Evolutionary conservation across 1,140 invertebrate species (phyloP).

Genomic region (Lordiphosa clarofinis): DNA sequence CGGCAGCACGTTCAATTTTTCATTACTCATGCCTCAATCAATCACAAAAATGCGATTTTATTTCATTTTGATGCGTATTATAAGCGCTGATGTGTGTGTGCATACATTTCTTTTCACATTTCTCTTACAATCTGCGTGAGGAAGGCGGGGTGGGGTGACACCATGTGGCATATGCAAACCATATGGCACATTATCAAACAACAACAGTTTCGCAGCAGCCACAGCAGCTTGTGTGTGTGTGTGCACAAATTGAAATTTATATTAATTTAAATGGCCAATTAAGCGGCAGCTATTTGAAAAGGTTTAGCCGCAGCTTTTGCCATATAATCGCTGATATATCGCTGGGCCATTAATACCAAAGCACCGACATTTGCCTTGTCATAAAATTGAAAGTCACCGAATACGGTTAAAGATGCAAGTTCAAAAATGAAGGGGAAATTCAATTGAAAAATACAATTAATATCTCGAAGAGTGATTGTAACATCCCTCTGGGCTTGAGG

Average conservation of each 20-base stretch:
- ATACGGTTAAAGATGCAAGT: no score
- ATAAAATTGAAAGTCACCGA: conserved; percentile 4
- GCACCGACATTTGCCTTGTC: conserved; percentile 37
- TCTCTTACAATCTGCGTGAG: conserved; percentile 41
- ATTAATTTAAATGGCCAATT: conserved; percentile 75
- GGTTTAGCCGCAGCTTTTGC: conserved; percentile 48
- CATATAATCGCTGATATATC: conserved; percentile 29
- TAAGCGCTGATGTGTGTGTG: conserved; percentile 63
- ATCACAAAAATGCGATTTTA: conserved; percentile 76
- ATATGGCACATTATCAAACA: conserved; percentile 53
- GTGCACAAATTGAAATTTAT: conserved; percentile 68
- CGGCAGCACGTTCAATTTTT: conserved; percentile 69
- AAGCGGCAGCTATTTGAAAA: conserved; percentile 59
- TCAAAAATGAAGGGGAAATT: no score
- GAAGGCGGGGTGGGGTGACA: conserved; percentile 19
- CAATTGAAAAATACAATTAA: no score
- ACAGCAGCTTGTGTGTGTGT: conserved; percentile 14
- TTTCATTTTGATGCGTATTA: conserved; percentile 77
- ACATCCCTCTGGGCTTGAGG: no score
- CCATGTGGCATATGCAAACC: conserved; percentile 57
- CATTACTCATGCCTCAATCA: conserved; percentile 78
- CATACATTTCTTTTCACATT: conserved; percentile 34
- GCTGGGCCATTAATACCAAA: conserved; percentile 31
- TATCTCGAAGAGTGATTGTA: no score
- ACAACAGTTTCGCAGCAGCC: neutral